These are phyloP conservation scores for Mycogona germanica DNA, from an alignment of 2,888 invertebrate genomes.

Conservation along the genomic window DNA sequence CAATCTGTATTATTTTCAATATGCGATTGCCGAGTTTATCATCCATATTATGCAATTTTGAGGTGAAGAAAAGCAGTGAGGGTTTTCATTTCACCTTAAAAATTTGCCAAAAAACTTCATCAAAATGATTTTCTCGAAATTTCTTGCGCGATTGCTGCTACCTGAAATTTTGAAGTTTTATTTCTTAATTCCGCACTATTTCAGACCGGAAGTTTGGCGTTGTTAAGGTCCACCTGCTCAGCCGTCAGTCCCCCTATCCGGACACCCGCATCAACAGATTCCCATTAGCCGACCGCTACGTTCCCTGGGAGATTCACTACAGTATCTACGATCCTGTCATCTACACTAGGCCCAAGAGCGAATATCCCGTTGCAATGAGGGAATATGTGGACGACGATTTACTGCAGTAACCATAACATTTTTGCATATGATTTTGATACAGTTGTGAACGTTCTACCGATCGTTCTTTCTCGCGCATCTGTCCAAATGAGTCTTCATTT, in stretches of 20 bases:
- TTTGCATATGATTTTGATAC: no score
- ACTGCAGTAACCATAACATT: conserved; percentile 23
- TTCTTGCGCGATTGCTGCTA: no score
- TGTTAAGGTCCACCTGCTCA: conserved; percentile 28
- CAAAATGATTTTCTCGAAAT: neutral
- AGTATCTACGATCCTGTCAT: conserved; percentile 33
- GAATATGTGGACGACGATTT: conserved; percentile 32
- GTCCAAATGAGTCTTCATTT: no score
- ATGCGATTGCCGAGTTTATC: no score
- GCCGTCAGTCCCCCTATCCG: conserved; percentile 34
- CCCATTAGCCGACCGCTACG: conserved; percentile 35
- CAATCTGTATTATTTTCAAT: no score
- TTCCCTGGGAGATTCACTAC: conserved; percentile 35
- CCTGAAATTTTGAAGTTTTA: neutral
- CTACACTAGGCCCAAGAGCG: conserved; percentile 28
- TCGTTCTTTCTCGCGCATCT: neutral
- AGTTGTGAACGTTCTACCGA: neutral
- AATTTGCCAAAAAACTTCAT: neutral
- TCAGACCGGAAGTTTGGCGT: conserved; percentile 16
- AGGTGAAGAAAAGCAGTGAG: neutral
- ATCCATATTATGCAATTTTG: no score
- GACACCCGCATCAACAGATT: conserved; percentile 32
- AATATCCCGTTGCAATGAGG: conserved; percentile 27
- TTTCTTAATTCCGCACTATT: neutral
- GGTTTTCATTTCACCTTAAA: no score